A percentile compares a stretch with the other conserved stretches of the same genome.
phyloP scores from a whole-genome alignment of 1,140 invertebrate genomes.

The Dolichoris vasculosae region DNA sequence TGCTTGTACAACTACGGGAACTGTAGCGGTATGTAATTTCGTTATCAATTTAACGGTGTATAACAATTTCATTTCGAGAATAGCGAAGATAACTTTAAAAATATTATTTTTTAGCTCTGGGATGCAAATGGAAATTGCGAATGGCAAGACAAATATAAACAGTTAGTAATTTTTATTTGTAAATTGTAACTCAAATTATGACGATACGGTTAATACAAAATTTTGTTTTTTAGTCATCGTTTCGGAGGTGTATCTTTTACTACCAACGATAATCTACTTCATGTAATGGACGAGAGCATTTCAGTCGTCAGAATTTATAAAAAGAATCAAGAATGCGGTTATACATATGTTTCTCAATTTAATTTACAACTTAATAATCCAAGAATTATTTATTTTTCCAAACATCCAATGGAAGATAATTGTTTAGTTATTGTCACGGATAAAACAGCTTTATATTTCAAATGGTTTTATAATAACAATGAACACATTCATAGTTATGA shows the following conservation, averaged over 20 bases:
- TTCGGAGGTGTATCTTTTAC: slow-evolving; percentile 62
- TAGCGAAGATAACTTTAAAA: neutral
- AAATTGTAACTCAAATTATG: neutral
- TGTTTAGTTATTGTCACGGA: slow-evolving; percentile 66
- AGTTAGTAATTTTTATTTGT: slow-evolving; percentile 35
- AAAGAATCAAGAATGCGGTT: slow-evolving; percentile 41
- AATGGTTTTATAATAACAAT: slow-evolving; percentile 57
- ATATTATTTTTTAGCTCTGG: slow-evolving; percentile 62
- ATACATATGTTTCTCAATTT: slow-evolving; percentile 60
- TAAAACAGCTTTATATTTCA: slow-evolving; percentile 61
- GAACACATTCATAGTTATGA: slow-evolving; percentile 61
- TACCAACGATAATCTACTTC: slow-evolving; percentile 57
- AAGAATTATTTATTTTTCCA: slow-evolving; percentile 63
- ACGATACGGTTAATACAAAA: neutral
- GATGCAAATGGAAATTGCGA: slow-evolving; percentile 55
- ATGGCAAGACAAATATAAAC: slow-evolving; percentile 46
- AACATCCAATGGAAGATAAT: slow-evolving; percentile 56
- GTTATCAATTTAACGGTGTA: neutral
- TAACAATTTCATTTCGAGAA: neutral
- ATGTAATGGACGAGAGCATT: slow-evolving; percentile 62
- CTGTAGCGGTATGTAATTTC: slow-evolving; percentile 58
- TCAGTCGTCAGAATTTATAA: slow-evolving; percentile 57
- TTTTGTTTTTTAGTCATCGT: slow-evolving; percentile 57
- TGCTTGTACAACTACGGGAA: slow-evolving; percentile 64
- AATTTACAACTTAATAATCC: slow-evolving; percentile 58